phyloP scores from a whole-genome alignment of 1,140 invertebrate genomes.

The Sogatella furcifera region DNA sequence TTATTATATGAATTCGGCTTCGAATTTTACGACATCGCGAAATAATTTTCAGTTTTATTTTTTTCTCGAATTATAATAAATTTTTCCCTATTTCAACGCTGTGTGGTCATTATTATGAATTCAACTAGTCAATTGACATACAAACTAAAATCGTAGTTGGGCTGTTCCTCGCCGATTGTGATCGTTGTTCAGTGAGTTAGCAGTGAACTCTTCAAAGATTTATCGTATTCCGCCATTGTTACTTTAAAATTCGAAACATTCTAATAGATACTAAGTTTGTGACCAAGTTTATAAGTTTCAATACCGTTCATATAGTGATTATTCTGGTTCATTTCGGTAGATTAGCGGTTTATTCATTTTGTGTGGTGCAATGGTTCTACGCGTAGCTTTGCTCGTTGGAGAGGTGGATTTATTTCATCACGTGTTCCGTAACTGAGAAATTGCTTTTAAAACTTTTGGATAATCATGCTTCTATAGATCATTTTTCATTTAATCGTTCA shows the following conservation, averaged over 20 bases:
- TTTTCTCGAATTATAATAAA: background rate
- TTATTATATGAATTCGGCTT: background rate
- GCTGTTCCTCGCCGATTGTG: constrained; percentile 2
- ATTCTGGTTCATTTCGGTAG: background rate
- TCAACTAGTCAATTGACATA: background rate
- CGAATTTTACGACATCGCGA: background rate
- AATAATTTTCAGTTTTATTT: background rate
- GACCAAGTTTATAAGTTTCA: background rate
- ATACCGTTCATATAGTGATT: background rate
- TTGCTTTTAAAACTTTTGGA: too few species aligned
- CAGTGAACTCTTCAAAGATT: background rate
- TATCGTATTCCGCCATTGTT: constrained; percentile 1
- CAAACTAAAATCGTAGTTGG: background rate
- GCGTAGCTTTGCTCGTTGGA: background rate
- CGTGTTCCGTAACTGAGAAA: background rate
- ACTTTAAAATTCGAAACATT: background rate
- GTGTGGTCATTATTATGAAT: background rate
- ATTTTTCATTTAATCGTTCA: background rate
- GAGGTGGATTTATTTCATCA: background rate
- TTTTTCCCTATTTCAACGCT: background rate
- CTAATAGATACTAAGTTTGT: background rate
- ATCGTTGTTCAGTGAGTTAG: background rate
- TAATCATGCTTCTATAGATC: background rate
- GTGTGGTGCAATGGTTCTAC: background rate
- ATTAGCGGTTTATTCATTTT: background rate